Conservation (phyloP, 2,113 vertebrate species). For the Ailuropoda melanoleuca region DNA sequence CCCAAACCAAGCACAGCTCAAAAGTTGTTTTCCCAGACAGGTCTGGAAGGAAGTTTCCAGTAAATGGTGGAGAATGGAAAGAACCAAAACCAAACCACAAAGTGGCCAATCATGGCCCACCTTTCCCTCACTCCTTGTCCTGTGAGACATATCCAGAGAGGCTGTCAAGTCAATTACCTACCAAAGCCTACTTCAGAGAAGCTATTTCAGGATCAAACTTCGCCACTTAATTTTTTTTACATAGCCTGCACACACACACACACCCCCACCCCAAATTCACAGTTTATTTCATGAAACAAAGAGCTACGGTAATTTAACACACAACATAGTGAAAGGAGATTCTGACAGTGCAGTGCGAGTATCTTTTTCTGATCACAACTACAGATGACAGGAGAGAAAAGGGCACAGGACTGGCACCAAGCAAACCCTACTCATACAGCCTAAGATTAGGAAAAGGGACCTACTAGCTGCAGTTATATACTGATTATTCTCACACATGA, state of each 20-base stretch:
- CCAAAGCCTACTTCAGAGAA: constrained; percentile 67
- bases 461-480: constrained; percentile 83
- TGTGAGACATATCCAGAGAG: constrained; percentile 36
- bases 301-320: constrained; percentile 83
- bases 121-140: constrained; percentile 30
- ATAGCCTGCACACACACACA: constrained; percentile 79
- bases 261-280: constrained; percentile 81
- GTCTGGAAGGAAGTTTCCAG: constrained; percentile 51
- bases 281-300: constrained; percentile 89
- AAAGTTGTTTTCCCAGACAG: constrained; percentile 27
- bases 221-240: constrained; percentile 83
- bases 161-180: constrained; percentile 61
- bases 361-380: constrained; percentile 81
- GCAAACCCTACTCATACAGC: constrained; percentile 84
- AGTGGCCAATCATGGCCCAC: neutral
- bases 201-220: constrained; percentile 75
- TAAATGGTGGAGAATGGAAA: constrained; percentile 51
- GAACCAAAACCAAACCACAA: constrained; percentile 53
- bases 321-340: constrained; percentile 83
- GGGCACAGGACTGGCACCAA: constrained; percentile 81
- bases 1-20: neutral
- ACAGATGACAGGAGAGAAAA: constrained; percentile 80
- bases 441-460: constrained; percentile 82
- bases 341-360: constrained; percentile 83
- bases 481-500: constrained; percentile 86